Conservation (phyloP, 2,797 vertebrate genomes). For the Tarsius wallacei region DNA sequence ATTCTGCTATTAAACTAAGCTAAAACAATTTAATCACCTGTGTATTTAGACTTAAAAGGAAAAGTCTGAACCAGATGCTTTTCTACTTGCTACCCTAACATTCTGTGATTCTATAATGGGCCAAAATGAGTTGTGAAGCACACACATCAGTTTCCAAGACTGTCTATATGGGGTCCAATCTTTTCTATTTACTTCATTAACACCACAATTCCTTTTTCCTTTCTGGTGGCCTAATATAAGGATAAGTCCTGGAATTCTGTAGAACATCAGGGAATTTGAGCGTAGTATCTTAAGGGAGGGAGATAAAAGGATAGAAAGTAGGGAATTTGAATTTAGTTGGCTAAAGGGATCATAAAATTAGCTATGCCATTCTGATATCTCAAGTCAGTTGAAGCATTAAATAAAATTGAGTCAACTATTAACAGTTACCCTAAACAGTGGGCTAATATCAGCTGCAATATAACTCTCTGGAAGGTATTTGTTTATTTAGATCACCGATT, state of each 20-base stretch:
- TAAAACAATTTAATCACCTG: neutral
- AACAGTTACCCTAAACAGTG: constrained; percentile 3
- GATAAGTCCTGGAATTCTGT: neutral
- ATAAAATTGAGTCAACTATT: constrained; percentile 30
- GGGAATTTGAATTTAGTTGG: neutral
- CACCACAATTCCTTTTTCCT: neutral
- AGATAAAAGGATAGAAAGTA: neutral
- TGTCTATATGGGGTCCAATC: neutral
- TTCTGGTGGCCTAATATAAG: neutral
- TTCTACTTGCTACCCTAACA: neutral
- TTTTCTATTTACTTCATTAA: neutral
- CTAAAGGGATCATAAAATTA: neutral
- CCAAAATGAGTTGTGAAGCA: neutral
- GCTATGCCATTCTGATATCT: neutral
- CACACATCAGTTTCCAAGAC: neutral
- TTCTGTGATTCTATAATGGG: neutral
- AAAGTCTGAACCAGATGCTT: neutral
- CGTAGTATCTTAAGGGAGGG: neutral
- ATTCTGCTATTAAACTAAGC: neutral
- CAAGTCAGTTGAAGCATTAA: neutral
- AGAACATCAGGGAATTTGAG: neutral
- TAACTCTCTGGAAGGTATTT: constrained; percentile 11
- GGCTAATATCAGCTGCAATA: neutral
- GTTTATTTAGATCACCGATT: constrained; percentile 22
- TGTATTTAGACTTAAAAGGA: neutral